Evolutionary conservation across 2,113 vertebrate species (phyloP).

Genomic region (Lagenorhynchus albirostris): DNA sequence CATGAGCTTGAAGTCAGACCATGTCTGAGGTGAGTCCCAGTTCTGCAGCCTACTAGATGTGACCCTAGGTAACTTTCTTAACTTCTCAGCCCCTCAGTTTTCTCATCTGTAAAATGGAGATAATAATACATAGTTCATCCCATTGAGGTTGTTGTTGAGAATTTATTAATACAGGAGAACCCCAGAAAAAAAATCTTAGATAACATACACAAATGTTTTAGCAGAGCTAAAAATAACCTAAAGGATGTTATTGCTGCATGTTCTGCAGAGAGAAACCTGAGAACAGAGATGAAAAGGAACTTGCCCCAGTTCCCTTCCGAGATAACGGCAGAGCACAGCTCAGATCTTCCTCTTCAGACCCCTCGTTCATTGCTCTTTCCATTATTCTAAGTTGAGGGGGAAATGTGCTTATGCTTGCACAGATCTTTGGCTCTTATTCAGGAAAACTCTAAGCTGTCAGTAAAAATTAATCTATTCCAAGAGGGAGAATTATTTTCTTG

Average conservation of each 20-base stretch:
- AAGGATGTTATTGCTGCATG: neutral
- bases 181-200: neutral
- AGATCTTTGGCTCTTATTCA: conserved; percentile 24
- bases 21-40: neutral
- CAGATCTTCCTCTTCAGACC: neutral
- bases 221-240: neutral
- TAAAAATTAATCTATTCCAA: conserved; percentile 61
- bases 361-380: neutral
- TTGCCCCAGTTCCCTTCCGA: neutral
- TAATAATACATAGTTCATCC: neutral
- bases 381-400: neutral
- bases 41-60: neutral
- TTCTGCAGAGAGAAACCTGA: neutral
- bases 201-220: neutral
- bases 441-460: conserved; percentile 31
- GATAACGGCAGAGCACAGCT: neutral
- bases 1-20: neutral
- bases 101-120: neutral
- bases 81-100: neutral
- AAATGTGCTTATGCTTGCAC: conserved; percentile 35
- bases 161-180: neutral
- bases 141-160: neutral
- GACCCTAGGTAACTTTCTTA: neutral
- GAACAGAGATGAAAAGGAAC: neutral
- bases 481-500: conserved; percentile 50